A percentile compares a stretch with the other conserved stretches of the same genome.
phyloP scores from a whole-genome alignment of 2,888 invertebrate genomes.

The Microplitis manilae region DNA sequence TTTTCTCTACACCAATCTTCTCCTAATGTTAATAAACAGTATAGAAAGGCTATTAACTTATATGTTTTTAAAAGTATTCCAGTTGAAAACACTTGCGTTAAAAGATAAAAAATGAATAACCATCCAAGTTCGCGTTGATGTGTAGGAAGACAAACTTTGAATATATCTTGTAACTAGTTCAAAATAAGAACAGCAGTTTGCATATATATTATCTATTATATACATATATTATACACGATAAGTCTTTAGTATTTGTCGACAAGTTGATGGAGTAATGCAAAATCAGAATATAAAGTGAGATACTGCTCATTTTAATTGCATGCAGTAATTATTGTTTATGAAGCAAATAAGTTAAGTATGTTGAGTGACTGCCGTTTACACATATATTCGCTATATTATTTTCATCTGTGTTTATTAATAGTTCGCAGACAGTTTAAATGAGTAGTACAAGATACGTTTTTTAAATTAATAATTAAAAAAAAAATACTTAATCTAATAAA shows the following conservation, averaged over 20 bases:
- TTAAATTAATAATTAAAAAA: not conserved
- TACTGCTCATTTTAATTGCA: conserved; percentile 59
- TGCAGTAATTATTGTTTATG: conserved; percentile 65
- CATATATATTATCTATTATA: not conserved
- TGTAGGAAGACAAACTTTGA: too few species aligned
- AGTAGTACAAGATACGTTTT: not conserved
- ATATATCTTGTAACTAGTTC: not conserved
- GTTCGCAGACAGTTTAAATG: not conserved
- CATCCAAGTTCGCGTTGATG: too few species aligned
- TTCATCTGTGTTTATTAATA: not conserved
- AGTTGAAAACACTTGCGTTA: too few species aligned
- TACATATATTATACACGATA: not conserved
- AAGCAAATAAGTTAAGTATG: conserved; percentile 57
- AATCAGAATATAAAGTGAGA: conserved; percentile 24
- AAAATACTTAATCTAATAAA: too few species aligned
- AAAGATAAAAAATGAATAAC: too few species aligned
- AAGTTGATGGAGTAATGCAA: not conserved
- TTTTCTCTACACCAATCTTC: too few species aligned
- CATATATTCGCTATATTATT: not conserved
- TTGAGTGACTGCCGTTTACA: not conserved
- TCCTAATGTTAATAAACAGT: too few species aligned
- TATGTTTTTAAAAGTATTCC: too few species aligned
- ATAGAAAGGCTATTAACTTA: too few species aligned
- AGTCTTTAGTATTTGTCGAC: conserved; percentile 36
- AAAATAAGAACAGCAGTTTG: not conserved